A percentile compares a stretch with the other conserved stretches of the same genome.
These are phyloP conservation scores for Heterotilapia buettikoferi DNA, from an alignment of 2,113 vertebrate species.

Conservation along the genomic window DNA sequence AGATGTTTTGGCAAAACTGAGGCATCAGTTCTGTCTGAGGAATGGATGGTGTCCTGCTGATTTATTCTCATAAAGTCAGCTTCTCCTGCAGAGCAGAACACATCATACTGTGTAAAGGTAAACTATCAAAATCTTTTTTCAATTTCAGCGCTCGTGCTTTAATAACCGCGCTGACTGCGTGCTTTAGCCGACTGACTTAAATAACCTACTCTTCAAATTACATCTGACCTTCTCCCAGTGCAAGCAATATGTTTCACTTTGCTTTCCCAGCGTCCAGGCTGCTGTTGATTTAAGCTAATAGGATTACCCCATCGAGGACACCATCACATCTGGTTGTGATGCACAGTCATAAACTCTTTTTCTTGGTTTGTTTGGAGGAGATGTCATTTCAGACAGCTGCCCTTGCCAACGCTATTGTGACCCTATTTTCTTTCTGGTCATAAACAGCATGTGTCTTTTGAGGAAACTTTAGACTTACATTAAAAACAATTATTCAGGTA, in stretches of 20 bases:
- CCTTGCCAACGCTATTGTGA: not conserved
- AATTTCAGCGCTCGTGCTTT: not conserved
- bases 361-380: not conserved
- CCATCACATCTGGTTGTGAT: not conserved
- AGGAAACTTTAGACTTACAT: not conserved
- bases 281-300: not conserved
- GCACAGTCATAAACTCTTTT: not conserved
- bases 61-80: constrained; percentile 20
- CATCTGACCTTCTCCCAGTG: not conserved
- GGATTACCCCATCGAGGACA: not conserved
- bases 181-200: not conserved
- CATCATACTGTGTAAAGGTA: constrained; percentile 16
- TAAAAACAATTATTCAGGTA: not conserved
- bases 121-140: not conserved
- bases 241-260: not conserved
- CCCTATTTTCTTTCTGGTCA: not conserved
- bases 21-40: constrained; percentile 6
- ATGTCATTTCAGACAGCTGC: not conserved
- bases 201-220: not conserved
- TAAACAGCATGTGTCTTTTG: not conserved
- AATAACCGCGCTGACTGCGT: not conserved
- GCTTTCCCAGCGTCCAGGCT: not conserved
- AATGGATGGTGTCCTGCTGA: constrained; percentile 19
- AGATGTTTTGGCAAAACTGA: constrained; percentile 17
- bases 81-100: not conserved